phyloP scores from a whole-genome alignment of 2,797 vertebrate species.

The Microctenopoma steveboyesi region DNA sequence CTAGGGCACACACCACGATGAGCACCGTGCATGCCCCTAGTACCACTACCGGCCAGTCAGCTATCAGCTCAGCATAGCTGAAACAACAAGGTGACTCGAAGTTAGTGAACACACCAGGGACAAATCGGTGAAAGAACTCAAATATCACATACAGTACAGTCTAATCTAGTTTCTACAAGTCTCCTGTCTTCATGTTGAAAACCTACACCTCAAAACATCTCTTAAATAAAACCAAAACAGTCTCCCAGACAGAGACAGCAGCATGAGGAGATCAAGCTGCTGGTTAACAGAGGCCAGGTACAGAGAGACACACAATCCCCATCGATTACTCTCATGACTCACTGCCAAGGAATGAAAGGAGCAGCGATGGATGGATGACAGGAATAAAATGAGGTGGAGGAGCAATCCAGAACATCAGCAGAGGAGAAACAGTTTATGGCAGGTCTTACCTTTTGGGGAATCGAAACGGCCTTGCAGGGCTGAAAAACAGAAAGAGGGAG shows the following conservation, averaged over 20 bases:
- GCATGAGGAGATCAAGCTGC: conserved; percentile 20
- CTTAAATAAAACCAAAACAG: conserved; percentile 17
- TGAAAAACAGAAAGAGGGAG: conserved; percentile 79
- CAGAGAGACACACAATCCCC: conserved; percentile 36
- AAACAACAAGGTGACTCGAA: conserved; percentile 8
- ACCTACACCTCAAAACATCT: background rate
- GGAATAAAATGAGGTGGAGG: conserved; percentile 33
- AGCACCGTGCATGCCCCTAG: conserved; percentile 95
- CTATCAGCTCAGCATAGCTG: conserved; percentile 95
- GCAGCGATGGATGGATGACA: conserved; percentile 67
- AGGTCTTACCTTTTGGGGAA: conserved; percentile 95
- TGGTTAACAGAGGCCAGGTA: conserved; percentile 50
- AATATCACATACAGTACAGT: background rate
- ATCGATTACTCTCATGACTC: conserved; percentile 69
- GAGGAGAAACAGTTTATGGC: conserved; percentile 50
- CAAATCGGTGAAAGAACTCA: background rate
- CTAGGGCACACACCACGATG: conserved; percentile 94
- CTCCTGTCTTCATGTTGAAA: background rate
- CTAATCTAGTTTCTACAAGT: background rate
- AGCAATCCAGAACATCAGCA: conserved; percentile 51
- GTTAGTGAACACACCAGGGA: background rate
- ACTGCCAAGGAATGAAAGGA: conserved; percentile 70
- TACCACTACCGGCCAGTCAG: conserved; percentile 98
- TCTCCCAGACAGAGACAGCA: conserved; percentile 21
- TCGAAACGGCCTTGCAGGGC: conserved; percentile 90